Base-by-base conservation (phyloP, 2,888 invertebrate species). In the Calameuta pallipes region DNA sequence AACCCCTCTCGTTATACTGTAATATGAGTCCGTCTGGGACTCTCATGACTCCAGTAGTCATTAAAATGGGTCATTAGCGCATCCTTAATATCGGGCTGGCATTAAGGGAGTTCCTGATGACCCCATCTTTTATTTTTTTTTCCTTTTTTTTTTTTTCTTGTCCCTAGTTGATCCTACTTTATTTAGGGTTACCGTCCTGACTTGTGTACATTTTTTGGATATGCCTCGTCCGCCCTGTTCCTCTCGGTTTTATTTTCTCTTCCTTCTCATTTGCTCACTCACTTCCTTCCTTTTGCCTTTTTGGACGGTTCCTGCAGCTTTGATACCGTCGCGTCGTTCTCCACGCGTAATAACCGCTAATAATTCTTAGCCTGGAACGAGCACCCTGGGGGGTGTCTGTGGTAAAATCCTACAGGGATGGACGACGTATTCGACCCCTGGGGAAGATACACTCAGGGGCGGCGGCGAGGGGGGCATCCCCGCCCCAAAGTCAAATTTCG, bases 311-410 rank as follows among this genome's bases (percentile, higher is more conserved):
- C 30, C 11, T 30, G 70, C 30, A 13, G 33, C 30, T 33, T 70
- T 33, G 70, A 70, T 33, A 73, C n/a, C 73, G 73, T 37, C 68
- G 69, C 77, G 35, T 37, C 75, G 78, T 79, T 81, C 81, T 81
- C 82, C 84, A 80, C 81, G 83, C 81, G 83, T 85, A 86, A 86
- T 86, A 86, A 87, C 83, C 82, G 84, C 84, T 86, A 87, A 87
- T 86, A 86, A 87, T 87, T 88, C 84, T 84, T 80, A 13, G 79
- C 81, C 73, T 79, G 77, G 79, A 75, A 76, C 74, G 78, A 78
- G 74, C 82, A 69, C 80, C 76, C 71, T 69, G 78, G 80, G 80
- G 76, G 76, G 70, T 73, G 77, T 74, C 77, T 41, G 69, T 13
- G 35, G 75, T 12, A 33, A 70, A 70, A 11, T 9, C 70, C 70